phyloP scores from a whole-genome alignment of 2,113 vertebrate species.

The Halichoerus grypus region DNA sequence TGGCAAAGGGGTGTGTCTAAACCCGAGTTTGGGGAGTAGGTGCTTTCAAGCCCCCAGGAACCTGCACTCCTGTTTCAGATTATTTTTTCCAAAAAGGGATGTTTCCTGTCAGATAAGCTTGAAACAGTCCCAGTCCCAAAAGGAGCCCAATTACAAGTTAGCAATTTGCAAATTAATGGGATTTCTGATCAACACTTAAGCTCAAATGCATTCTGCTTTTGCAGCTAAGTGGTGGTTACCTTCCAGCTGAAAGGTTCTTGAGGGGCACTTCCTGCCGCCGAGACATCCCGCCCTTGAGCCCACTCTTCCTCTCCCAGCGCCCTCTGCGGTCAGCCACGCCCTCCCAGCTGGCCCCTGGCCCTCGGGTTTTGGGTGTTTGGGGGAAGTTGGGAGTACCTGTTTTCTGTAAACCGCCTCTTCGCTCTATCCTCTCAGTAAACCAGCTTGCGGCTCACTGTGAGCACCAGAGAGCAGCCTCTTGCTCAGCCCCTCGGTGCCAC shows the following conservation, averaged over 20 bases:
- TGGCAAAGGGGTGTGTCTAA: neutral
- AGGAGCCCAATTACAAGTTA: neutral
- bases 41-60: neutral
- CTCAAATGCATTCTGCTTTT: neutral
- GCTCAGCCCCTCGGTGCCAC: neutral
- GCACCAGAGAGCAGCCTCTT: neutral
- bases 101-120: neutral
- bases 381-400: neutral
- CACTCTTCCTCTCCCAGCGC: neutral
- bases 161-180: neutral
- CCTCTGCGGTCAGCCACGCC: neutral
- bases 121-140: neutral
- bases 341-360: neutral
- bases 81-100: neutral
- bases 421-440: neutral
- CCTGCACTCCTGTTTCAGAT: neutral
- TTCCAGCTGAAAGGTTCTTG: neutral
- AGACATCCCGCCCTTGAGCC: neutral
- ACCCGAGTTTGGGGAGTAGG: neutral
- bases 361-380: neutral
- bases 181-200: neutral
- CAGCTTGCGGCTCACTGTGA: neutral
- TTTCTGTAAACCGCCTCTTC: neutral
- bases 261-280: neutral
- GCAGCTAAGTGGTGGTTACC: neutral